Conservation (phyloP, 2,888 invertebrate genomes). For the Tholera decimalis region DNA sequence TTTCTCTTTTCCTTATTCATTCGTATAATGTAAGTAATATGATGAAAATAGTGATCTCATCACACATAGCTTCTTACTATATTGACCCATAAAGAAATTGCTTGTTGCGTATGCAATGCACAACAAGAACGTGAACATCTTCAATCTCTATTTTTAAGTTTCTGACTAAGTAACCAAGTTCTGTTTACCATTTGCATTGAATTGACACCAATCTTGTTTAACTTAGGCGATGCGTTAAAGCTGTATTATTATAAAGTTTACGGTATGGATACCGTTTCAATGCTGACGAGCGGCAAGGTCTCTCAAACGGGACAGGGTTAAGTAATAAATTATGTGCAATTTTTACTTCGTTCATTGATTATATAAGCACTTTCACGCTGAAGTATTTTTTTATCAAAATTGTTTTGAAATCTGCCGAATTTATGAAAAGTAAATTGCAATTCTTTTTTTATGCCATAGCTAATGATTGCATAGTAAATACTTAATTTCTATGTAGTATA, state of each 20-base stretch:
- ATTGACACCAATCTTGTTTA: slow-evolving; percentile 55
- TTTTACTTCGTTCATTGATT: slow-evolving; percentile 13
- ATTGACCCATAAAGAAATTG: slow-evolving; percentile 16
- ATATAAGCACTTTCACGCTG: slow-evolving; percentile 14
- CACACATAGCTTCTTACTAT: background rate
- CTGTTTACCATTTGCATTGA: slow-evolving; percentile 44
- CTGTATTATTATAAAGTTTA: slow-evolving; percentile 64
- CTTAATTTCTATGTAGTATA: too few relatives aligned
- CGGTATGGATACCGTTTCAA: slow-evolving; percentile 81
- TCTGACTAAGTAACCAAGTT: slow-evolving; percentile 23
- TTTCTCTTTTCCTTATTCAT: background rate
- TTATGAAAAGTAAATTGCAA: background rate
- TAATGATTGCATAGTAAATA: too few relatives aligned
- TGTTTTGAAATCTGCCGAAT: background rate
- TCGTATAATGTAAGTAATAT: background rate
- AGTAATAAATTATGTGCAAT: slow-evolving; percentile 41
- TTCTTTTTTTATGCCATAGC: too few relatives aligned
- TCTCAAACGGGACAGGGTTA: slow-evolving; percentile 61
- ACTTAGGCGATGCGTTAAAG: slow-evolving; percentile 43
- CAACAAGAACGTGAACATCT: slow-evolving; percentile 16
- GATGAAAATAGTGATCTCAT: slow-evolving; percentile 5
- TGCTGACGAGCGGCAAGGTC: slow-evolving; percentile 65
- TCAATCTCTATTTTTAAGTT: slow-evolving; percentile 34
- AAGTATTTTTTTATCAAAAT: background rate
- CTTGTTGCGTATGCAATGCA: slow-evolving; percentile 1